Evolutionary conservation across 2,888 invertebrate species (phyloP).

Genomic region (Lasioglossum lativentre): DNA sequence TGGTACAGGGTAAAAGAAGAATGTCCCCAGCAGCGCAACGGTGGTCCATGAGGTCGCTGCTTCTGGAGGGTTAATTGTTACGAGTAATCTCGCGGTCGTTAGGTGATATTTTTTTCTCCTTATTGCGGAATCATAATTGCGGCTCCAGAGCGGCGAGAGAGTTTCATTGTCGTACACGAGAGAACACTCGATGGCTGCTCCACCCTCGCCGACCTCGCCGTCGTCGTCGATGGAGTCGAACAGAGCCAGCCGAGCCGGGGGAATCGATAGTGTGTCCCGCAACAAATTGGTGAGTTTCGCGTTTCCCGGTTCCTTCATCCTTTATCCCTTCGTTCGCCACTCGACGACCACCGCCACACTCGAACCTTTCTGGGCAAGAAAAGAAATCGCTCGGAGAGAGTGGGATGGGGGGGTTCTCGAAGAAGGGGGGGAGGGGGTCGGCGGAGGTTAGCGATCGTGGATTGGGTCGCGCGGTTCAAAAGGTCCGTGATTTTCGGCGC

Average conservation of each 20-base stretch:
- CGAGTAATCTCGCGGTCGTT: slow-evolving; percentile 60
- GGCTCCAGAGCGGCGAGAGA: slow-evolving; percentile 50
- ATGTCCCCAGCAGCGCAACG: slow-evolving; percentile 10
- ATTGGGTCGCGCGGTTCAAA: slow-evolving; percentile 65
- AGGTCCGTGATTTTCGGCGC: slow-evolving; percentile 77
- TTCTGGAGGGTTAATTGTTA: slow-evolving; percentile 61
- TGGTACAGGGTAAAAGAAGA: slow-evolving; percentile 8
- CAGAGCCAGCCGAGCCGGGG: slow-evolving; percentile 14
- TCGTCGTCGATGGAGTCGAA: background rate
- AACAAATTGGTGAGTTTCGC: slow-evolving; percentile 77
- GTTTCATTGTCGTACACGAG: slow-evolving; percentile 62
- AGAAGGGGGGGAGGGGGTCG: background rate
- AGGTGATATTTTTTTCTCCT: slow-evolving; percentile 64
- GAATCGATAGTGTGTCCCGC: slow-evolving; percentile 75
- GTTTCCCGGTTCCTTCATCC: slow-evolving; percentile 69
- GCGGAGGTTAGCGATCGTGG: slow-evolving; percentile 34
- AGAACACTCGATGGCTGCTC: slow-evolving; percentile 49
- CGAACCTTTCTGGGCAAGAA: slow-evolving; percentile 52
- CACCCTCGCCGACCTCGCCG: background rate
- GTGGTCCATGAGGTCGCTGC: slow-evolving; percentile 26
- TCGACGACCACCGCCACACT: slow-evolving; percentile 60
- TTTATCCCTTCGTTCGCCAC: slow-evolving; percentile 43
- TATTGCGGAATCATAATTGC: slow-evolving; percentile 62
- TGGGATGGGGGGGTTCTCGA: background rate
- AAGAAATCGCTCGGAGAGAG: slow-evolving; percentile 25